phyloP scores from a whole-genome alignment of 2,113 vertebrate species.

The Hypanus sabinus region DNA sequence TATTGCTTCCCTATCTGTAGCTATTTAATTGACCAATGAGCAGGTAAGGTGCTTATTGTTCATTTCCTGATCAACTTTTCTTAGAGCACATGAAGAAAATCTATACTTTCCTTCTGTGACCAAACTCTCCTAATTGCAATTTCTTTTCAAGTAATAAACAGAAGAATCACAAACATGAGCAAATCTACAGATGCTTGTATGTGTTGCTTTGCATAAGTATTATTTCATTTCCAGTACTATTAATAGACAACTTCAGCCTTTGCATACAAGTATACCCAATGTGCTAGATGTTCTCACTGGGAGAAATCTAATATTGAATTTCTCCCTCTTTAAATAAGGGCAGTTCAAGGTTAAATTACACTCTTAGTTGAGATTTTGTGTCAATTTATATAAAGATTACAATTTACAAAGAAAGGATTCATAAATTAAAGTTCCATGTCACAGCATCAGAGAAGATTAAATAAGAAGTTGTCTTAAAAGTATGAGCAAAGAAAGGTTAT shows the following conservation, averaged over 20 bases:
- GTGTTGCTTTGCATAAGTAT: not conserved
- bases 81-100: not conserved
- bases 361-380: not conserved
- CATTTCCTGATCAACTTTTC: not conserved
- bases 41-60: not conserved
- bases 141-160: too few relatives aligned
- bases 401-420: not conserved
- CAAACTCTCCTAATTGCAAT: not conserved
- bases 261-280: not conserved
- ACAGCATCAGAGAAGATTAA: not conserved
- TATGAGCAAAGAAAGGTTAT: too few relatives aligned
- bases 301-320: not conserved
- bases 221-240: not conserved
- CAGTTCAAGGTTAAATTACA: not conserved
- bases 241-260: not conserved
- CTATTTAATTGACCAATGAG: not conserved
- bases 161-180: too few relatives aligned
- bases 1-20: not conserved
- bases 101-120: not conserved
- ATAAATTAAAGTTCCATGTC: not conserved
- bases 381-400: not conserved
- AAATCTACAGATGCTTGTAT: too few relatives aligned
- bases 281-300: not conserved
- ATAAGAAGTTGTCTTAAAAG: not conserved
- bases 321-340: not conserved